Evolutionary conservation across 2,797 vertebrate species (phyloP).

Genomic region (Megaceryle alcyon): DNA sequence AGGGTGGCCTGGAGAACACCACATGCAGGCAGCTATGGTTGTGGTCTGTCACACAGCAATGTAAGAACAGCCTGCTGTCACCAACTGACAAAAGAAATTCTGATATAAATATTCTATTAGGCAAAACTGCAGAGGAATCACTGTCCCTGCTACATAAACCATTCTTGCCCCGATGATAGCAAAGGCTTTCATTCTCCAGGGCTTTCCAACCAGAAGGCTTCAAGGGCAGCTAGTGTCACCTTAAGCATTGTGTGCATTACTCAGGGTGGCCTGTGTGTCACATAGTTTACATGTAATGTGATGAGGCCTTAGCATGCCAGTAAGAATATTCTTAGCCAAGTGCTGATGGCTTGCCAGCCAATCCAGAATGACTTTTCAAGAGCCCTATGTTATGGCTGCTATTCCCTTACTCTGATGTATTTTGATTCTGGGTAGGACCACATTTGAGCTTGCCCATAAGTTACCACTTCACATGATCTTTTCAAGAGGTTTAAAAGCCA

Average conservation of each 20-base stretch:
- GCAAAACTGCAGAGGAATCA: neutral
- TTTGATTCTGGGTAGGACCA: neutral
- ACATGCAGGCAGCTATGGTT: neutral
- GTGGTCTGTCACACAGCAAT: neutral
- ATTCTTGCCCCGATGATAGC: neutral
- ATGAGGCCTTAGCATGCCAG: neutral
- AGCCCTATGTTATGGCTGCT: neutral
- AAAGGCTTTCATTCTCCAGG: neutral
- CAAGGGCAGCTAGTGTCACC: neutral
- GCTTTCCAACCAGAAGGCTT: neutral
- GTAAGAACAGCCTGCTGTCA: neutral
- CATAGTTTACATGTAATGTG: neutral
- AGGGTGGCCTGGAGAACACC: neutral
- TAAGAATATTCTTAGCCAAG: neutral
- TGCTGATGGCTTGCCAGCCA: neutral
- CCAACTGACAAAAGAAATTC: neutral
- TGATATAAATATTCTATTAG: neutral
- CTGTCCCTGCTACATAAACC: fast-evolving
- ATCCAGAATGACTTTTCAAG: neutral
- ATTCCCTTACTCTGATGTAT: neutral
- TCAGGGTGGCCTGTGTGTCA: neutral
- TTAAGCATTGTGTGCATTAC: neutral
- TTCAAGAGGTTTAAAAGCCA: neutral
- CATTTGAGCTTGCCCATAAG: neutral
- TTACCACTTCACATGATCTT: neutral